Conservation (phyloP, 1,140 invertebrate species). For the Ostrea edulis region DNA sequence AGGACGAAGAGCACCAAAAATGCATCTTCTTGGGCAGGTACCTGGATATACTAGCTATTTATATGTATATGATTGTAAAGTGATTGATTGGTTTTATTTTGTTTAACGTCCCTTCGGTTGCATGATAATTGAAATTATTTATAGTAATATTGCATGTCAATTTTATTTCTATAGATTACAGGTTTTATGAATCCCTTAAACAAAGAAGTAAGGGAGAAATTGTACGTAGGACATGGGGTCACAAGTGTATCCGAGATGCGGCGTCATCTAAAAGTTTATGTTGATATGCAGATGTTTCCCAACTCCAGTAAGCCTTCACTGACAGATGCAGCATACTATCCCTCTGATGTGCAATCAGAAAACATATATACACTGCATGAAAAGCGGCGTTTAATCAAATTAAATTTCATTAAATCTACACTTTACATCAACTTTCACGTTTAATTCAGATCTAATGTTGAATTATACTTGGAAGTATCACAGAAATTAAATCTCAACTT, state of each 20-base stretch:
- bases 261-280: conserved; percentile 42
- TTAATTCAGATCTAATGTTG: no score
- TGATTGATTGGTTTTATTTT: no score
- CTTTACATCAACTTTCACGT: no score
- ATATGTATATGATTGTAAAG: no score
- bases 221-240: conserved; percentile 42
- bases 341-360: conserved; percentile 40
- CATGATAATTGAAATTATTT: not conserved
- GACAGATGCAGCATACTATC: conserved; percentile 45
- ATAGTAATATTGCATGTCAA: not conserved
- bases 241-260: conserved; percentile 45
- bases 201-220: conserved; percentile 44
- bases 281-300: conserved; percentile 10
- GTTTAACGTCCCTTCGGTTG: no score
- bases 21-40: conserved; percentile 41
- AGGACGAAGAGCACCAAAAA: conserved; percentile 33
- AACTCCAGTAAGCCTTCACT: not conserved
- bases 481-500: no score
- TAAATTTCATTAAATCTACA: no score
- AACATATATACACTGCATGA: conserved; percentile 42
- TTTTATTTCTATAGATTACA: conserved; percentile 1
- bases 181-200: conserved; percentile 43
- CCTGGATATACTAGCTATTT: no score
- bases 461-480: no score
- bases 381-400: no score